Percentiles rank a stretch among this genome's conserved stretches.
These are phyloP conservation scores for Urocynchramus pylzowi DNA, from an alignment of 2,113 vertebrate genomes.

Conservation along the genomic window DNA sequence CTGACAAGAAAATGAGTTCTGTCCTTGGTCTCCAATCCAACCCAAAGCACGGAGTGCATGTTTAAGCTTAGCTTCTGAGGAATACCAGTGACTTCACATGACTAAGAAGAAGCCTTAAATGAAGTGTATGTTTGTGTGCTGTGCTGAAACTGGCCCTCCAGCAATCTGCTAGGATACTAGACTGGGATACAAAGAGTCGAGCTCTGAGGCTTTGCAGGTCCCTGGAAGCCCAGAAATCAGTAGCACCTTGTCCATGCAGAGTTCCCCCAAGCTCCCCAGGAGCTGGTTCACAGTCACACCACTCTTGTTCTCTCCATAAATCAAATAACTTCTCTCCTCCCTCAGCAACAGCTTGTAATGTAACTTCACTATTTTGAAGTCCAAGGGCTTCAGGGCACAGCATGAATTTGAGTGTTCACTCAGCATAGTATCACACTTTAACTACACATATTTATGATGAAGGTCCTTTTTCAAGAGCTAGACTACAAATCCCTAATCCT, in stretches of 20 bases:
- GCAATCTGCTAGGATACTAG: background rate
- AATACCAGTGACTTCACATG: background rate
- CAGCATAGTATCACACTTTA: background rate
- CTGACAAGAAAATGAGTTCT: background rate
- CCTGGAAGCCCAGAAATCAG: background rate
- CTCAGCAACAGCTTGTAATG: background rate
- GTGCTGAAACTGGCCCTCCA: background rate
- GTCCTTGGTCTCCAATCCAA: background rate
- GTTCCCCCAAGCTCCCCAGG: background rate
- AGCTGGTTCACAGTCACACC: background rate
- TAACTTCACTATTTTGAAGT: background rate
- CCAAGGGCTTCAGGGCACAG: background rate
- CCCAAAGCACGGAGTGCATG: background rate
- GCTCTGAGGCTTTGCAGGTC: background rate
- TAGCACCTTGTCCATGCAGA: background rate
- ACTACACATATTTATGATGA: background rate
- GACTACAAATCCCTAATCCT: background rate
- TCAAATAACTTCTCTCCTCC: background rate
- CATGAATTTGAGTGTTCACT: background rate
- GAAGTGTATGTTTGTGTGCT: background rate
- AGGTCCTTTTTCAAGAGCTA: background rate
- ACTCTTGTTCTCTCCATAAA: background rate
- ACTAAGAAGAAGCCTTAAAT: background rate
- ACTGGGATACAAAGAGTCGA: background rate
- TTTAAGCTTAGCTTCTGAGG: background rate